A percentile compares a stretch with the other conserved stretches of the same genome.
Conservation (phyloP, 1,140 invertebrate species). For the Neodiprion pinetum region DNA sequence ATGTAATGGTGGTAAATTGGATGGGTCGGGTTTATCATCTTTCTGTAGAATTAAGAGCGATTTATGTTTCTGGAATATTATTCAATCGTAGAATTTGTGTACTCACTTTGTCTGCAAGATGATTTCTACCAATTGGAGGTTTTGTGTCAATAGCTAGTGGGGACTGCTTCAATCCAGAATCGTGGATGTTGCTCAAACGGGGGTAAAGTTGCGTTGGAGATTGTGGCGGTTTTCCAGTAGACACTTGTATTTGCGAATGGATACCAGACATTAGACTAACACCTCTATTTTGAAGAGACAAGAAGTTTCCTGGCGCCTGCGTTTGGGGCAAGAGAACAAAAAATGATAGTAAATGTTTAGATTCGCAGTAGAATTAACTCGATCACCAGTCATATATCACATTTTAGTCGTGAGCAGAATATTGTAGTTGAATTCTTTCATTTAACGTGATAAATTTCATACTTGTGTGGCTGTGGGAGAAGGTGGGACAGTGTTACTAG, state of each 20-base stretch:
- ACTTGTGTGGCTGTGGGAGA: conserved; percentile 53
- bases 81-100: background rate
- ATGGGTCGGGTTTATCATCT: conserved; percentile 56
- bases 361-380: too few relatives aligned
- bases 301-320: conserved; percentile 49
- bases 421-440: background rate
- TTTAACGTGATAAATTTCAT: background rate
- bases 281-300: conserved; percentile 44
- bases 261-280: conserved; percentile 19
- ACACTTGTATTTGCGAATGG: conserved; percentile 43
- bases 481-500: conserved; percentile 52
- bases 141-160: conserved; percentile 49
- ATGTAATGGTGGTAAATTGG: conserved; percentile 63
- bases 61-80: background rate
- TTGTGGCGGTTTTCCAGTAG: conserved; percentile 57
- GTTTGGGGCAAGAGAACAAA: conserved; percentile 9
- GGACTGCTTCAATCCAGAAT: conserved; percentile 47
- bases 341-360: background rate
- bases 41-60: conserved; percentile 35
- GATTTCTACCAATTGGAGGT: conserved; percentile 55
- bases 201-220: conserved; percentile 63
- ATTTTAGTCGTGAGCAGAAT: background rate
- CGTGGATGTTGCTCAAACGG: conserved; percentile 46
- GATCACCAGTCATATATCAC: background rate
- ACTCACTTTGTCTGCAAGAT: conserved; percentile 50